A percentile compares a stretch with the other conserved stretches of the same genome.
Conservation (phyloP, 1,140 invertebrate genomes). For the Drosophila melanogaster region DNA sequence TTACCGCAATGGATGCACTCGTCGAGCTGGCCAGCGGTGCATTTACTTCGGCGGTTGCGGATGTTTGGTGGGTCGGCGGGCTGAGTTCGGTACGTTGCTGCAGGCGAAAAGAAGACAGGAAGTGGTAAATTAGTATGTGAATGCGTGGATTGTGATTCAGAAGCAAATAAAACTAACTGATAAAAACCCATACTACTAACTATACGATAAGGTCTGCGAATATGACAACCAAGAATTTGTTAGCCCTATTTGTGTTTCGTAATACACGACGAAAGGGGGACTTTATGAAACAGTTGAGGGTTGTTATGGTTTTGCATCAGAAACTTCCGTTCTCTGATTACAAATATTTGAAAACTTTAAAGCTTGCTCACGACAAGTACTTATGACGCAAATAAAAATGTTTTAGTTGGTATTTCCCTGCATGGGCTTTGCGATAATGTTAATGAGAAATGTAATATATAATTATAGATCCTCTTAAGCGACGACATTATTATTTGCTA, state of each 20-base stretch:
- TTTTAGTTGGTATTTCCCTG: not conserved
- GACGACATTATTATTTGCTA: not conserved
- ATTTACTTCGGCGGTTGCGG: conserved; percentile 73
- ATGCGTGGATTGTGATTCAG: conserved; percentile 23
- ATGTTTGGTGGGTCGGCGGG: conserved; percentile 79
- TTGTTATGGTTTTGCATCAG: too few species aligned
- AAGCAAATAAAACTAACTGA: conserved; percentile 14
- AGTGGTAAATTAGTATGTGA: conserved; percentile 7
- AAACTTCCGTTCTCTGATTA: too few species aligned
- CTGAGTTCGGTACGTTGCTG: conserved; percentile 83
- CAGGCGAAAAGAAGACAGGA: conserved; percentile 26
- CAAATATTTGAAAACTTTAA: too few species aligned
- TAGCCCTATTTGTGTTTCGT: conserved; percentile 5
- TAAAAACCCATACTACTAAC: conserved; percentile 2
- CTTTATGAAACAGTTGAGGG: not conserved
- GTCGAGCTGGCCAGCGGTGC: conserved; percentile 49
- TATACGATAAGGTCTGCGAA: conserved; percentile 20
- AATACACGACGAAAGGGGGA: not conserved
- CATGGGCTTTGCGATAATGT: not conserved
- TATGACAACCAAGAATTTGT: conserved; percentile 6
- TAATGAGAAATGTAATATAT: not conserved
- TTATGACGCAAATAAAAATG: not conserved
- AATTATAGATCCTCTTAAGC: not conserved
- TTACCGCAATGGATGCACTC: conserved; percentile 56
- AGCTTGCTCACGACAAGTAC: too few species aligned